Evolutionary conservation across 2,888 invertebrate species (phyloP).

Genomic region (Enchytraeus crypticus): DNA sequence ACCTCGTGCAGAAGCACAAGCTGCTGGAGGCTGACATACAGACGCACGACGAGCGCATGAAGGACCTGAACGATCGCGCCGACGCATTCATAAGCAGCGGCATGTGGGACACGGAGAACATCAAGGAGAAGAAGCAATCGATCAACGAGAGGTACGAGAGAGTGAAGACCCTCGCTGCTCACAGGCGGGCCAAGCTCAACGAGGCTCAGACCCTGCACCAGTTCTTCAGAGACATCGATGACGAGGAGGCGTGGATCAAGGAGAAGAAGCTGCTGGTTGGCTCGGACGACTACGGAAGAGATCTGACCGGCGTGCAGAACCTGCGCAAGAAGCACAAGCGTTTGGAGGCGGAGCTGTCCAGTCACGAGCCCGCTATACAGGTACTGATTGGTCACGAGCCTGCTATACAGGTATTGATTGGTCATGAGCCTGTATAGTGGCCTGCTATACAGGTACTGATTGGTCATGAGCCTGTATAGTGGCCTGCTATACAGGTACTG

Average conservation of each 20-base stretch:
- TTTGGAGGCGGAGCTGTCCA: slow-evolving; percentile 91
- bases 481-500: too few relatives aligned
- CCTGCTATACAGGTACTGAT: too few relatives aligned
- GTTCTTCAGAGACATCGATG: slow-evolving; percentile 97
- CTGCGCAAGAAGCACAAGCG: slow-evolving; percentile 97
- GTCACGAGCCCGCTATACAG: slow-evolving; percentile 94
- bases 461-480: too few relatives aligned
- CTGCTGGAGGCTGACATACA: slow-evolving; percentile 90
- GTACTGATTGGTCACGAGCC: too few relatives aligned
- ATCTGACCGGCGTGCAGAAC: slow-evolving; percentile 95
- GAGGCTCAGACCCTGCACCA: slow-evolving; percentile 97
- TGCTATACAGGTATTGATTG: too few relatives aligned
- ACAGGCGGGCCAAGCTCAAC: slow-evolving; percentile 80
- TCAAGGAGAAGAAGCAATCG: slow-evolving; percentile 78
- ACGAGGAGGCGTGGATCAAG: slow-evolving; percentile 99
- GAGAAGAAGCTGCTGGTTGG: slow-evolving; percentile 95
- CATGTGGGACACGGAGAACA: slow-evolving; percentile 92
- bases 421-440: too few relatives aligned
- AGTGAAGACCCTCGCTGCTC: slow-evolving; percentile 80
- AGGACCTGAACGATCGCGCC: slow-evolving; percentile 87
- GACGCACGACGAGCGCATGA: slow-evolving; percentile 68
- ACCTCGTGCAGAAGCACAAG: slow-evolving; percentile 80
- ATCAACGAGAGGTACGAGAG: slow-evolving; percentile 86
- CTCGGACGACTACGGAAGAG: slow-evolving; percentile 95
- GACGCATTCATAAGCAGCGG: slow-evolving; percentile 79